phyloP scores from a whole-genome alignment of 1,140 invertebrate genomes.

The Notospermus geniculatus region DNA sequence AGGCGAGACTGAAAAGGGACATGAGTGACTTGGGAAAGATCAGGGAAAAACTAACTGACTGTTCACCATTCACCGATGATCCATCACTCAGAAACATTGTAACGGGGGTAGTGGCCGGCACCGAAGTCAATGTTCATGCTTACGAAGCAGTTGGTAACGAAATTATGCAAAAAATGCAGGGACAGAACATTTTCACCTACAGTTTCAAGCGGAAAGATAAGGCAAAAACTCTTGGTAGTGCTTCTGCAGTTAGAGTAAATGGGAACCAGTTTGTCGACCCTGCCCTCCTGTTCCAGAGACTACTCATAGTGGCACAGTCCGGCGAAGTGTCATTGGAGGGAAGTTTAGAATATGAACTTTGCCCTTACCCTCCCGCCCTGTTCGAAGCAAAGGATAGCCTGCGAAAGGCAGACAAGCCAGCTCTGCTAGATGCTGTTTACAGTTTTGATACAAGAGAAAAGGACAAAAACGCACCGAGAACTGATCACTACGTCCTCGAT shows the following conservation, averaged over 20 bases:
- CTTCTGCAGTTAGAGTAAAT: slow-evolving; percentile 7
- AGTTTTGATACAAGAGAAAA: too few relatives aligned
- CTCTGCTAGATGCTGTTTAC: slow-evolving; percentile 8
- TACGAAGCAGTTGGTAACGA: not conserved
- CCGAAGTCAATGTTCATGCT: not conserved
- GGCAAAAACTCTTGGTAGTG: too few relatives aligned
- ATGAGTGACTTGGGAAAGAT: slow-evolving; percentile 11
- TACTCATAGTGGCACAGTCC: slow-evolving; percentile 6
- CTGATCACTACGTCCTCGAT: slow-evolving; percentile 15
- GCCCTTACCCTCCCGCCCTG: slow-evolving; percentile 9
- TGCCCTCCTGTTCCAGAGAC: slow-evolving; percentile 13
- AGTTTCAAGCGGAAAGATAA: too few relatives aligned
- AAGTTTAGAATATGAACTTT: slow-evolving; percentile 13
- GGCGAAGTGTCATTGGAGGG: not conserved
- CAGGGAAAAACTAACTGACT: slow-evolving; percentile 4
- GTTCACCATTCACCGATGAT: slow-evolving; percentile 3
- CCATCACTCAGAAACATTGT: slow-evolving; percentile 10
- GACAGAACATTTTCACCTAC: not conserved
- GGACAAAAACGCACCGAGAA: too few relatives aligned
- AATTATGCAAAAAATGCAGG: not conserved
- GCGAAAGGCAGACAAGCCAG: slow-evolving; percentile 7
- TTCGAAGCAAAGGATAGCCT: slow-evolving; percentile 11
- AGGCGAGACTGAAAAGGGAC: slow-evolving; percentile 15
- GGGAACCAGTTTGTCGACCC: not conserved
- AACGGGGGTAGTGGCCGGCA: not conserved